These are phyloP conservation scores for Amaurobius ferox DNA, from an alignment of 2,888 invertebrate species.

Conservation along the genomic window DNA sequence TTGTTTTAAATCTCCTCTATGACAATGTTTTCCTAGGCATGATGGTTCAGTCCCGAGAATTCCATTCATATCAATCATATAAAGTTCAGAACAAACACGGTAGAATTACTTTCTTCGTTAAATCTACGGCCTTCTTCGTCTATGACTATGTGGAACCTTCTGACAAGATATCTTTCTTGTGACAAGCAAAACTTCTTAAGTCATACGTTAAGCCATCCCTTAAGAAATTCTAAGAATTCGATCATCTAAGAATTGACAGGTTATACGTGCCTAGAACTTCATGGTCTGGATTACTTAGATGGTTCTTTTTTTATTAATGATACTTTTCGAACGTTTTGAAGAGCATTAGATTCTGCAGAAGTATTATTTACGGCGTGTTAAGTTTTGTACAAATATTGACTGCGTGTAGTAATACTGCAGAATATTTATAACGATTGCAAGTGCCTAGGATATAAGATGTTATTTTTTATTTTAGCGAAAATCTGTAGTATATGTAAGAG, in stretches of 20 bases:
- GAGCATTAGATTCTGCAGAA: slow-evolving; percentile 21
- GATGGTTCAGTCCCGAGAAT: too few species aligned
- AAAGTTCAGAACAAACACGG: too few species aligned
- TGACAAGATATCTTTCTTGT: neutral
- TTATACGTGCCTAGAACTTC: slow-evolving; percentile 48
- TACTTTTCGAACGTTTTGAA: slow-evolving; percentile 22
- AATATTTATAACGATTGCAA: slow-evolving; percentile 32
- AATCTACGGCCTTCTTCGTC: too few species aligned
- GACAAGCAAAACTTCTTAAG: slow-evolving; percentile 9
- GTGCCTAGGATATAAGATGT: too few species aligned
- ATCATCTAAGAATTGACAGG: slow-evolving; percentile 38
- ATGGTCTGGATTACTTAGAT: slow-evolving; percentile 34
- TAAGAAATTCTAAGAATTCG: slow-evolving; percentile 15
- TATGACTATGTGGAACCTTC: too few species aligned
- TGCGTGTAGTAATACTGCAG: neutral
- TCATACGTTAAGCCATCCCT: neutral
- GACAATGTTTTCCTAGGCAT: too few species aligned
- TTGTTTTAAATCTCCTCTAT: too few species aligned
- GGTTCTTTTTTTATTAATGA: slow-evolving; percentile 39
- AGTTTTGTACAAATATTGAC: slow-evolving; percentile 61
- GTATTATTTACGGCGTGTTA: slow-evolving; percentile 27
- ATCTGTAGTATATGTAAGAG: too few species aligned
- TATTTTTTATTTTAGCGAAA: too few species aligned
- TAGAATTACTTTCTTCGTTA: too few species aligned
- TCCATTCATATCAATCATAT: too few species aligned